Percentiles rank a stretch among this genome's conserved stretches.
Evolutionary conservation across 2,113 vertebrate species (phyloP).

Genomic region (mouse (Mus musculus)): DNA sequence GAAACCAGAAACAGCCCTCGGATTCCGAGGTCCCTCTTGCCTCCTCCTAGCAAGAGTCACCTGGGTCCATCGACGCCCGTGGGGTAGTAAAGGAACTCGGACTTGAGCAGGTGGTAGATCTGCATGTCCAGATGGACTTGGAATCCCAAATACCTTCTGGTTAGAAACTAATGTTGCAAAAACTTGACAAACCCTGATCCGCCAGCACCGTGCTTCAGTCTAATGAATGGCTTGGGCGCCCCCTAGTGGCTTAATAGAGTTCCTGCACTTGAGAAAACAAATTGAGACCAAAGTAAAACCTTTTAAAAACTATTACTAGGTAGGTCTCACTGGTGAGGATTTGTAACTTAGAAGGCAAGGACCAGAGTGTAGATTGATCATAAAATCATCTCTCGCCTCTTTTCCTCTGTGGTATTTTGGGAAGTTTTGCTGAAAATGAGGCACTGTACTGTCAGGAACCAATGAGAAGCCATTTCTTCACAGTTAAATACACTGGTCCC

Average conservation of each 20-base stretch:
- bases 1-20: neutral
- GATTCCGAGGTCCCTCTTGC: neutral
- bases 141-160: neutral
- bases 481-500: too few species aligned
- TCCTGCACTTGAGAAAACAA: slow-evolving; percentile 26
- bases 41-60: neutral
- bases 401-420: neutral
- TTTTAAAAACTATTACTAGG: neutral
- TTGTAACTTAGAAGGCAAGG: neutral
- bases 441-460: neutral
- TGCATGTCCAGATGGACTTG: neutral
- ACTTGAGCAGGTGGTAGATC: neutral
- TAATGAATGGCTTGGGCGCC: slow-evolving; percentile 31
- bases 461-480: neutral
- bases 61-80: neutral
- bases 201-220: neutral
- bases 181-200: neutral
- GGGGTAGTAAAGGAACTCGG: neutral
- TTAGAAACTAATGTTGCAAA: neutral
- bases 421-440: slow-evolving; percentile 14
- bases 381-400: neutral
- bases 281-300: neutral
- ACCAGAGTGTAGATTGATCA: neutral
- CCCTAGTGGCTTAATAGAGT: neutral
- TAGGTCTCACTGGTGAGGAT: neutral